Evolutionary conservation across 2,888 invertebrate genomes (phyloP).

Genomic region (Drosophila quinaria): DNA sequence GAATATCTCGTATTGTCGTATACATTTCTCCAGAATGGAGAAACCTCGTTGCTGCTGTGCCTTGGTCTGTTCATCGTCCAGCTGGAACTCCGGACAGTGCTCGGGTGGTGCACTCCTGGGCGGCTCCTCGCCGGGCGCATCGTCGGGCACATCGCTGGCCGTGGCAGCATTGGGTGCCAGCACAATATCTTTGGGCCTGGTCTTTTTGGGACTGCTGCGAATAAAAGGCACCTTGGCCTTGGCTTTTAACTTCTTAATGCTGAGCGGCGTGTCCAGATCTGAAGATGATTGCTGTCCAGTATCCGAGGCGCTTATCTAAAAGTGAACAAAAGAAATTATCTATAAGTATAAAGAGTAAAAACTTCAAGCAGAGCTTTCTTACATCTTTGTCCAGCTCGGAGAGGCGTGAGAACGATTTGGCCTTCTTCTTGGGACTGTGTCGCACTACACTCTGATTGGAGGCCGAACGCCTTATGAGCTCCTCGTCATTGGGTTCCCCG

Average conservation of each 20-base stretch:
- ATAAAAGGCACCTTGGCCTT: slow-evolving; percentile 84
- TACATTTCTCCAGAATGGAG: slow-evolving; percentile 87
- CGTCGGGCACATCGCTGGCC: slow-evolving; percentile 23
- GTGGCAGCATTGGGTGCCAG: slow-evolving; percentile 49
- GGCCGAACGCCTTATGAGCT: slow-evolving; percentile 86
- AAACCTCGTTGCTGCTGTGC: slow-evolving; percentile 80
- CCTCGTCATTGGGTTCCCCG: slow-evolving; percentile 82
- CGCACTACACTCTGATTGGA: slow-evolving; percentile 87
- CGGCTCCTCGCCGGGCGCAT: slow-evolving; percentile 61
- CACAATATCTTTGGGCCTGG: slow-evolving; percentile 80
- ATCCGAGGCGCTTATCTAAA: slow-evolving; percentile 83
- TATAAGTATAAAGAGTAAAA: not conserved
- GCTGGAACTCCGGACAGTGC: slow-evolving; percentile 56
- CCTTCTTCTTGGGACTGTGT: slow-evolving; percentile 86
- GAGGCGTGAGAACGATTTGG: slow-evolving; percentile 87
- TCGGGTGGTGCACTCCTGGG: slow-evolving; percentile 81
- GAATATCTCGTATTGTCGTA: slow-evolving; percentile 87
- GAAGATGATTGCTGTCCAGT: slow-evolving; percentile 85
- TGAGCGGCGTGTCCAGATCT: slow-evolving; percentile 84
- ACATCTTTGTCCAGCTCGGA: slow-evolving; percentile 87
- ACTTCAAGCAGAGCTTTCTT: slow-evolving; percentile 28
- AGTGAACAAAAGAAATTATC: not conserved
- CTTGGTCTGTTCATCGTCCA: slow-evolving; percentile 67
- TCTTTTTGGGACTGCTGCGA: slow-evolving; percentile 83
- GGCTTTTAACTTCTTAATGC: slow-evolving; percentile 84